Evolutionary conservation across 37 sponge, comb jelly and placozoan species (phyloP).

Genomic region (Diacarnus erythraeanus): DNA sequence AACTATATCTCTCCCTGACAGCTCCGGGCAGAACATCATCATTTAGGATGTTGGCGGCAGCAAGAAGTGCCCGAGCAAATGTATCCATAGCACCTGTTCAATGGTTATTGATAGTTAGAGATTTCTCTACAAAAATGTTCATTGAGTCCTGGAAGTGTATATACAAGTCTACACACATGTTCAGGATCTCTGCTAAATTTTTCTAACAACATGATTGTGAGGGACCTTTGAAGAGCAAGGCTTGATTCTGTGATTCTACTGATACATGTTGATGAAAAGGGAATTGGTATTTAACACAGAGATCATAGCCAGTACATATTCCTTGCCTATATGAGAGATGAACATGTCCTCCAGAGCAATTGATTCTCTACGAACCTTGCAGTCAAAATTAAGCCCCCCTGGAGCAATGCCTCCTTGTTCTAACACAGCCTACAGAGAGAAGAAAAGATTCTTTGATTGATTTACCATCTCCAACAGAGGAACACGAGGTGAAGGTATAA

Average conservation of each 20-base stretch:
- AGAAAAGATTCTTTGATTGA: too few species aligned
- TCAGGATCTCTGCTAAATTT: too few species aligned
- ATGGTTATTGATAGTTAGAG: too few species aligned
- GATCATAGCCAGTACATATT: not conserved
- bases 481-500: too few species aligned
- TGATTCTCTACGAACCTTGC: constrained; percentile 70
- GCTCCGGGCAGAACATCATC: constrained; percentile 36
- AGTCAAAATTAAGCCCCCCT: constrained; percentile 78
- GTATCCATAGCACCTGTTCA: constrained; percentile 85
- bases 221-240: too few species aligned
- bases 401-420: constrained; percentile 68
- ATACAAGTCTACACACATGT: too few species aligned
- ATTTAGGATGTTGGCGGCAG: constrained; percentile 36
- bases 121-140: too few species aligned
- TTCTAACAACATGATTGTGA: too few species aligned
- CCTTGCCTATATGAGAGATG: constrained; percentile 68
- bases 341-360: constrained; percentile 69
- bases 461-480: too few species aligned
- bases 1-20: constrained; percentile 47
- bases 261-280: too few species aligned
- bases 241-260: too few species aligned
- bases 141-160: too few species aligned
- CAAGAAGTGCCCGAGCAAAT: constrained; percentile 57
- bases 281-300: not conserved
- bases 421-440: constrained; percentile 45